phyloP scores from a whole-genome alignment of 2,113 vertebrate genomes.

The Carollia perspicillata region DNA sequence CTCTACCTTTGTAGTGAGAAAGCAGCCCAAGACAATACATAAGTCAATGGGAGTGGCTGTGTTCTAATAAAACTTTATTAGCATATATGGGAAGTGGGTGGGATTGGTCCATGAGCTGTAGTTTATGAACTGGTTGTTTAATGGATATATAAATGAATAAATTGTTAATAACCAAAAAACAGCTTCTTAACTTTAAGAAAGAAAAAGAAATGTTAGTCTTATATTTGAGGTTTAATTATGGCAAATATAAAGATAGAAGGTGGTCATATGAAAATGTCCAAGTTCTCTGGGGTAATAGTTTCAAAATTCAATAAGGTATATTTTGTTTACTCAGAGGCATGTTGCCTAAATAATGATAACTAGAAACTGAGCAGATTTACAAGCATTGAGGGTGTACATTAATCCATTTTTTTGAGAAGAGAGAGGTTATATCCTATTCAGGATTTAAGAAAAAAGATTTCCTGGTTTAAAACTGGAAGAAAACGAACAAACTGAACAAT shows the following conservation, averaged over 20 bases:
- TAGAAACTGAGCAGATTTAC: background rate
- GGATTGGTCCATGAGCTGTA: background rate
- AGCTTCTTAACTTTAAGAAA: background rate
- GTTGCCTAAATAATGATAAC: background rate
- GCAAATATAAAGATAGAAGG: background rate
- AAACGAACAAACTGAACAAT: background rate
- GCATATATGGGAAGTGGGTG: background rate
- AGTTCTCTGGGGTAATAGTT: background rate
- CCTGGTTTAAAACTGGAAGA: background rate
- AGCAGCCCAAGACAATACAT: background rate
- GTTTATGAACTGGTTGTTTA: background rate
- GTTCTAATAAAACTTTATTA: background rate
- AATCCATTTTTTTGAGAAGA: background rate
- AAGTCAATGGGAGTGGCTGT: background rate
- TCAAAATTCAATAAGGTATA: background rate
- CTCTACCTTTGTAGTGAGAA: background rate
- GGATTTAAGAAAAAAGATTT: background rate
- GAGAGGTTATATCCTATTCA: background rate
- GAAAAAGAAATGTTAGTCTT: background rate
- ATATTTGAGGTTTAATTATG: background rate
- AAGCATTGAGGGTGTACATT: accelerated
- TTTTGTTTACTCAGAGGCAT: background rate
- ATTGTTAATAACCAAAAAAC: background rate
- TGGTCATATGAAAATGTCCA: background rate
- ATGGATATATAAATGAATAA: background rate